Percentiles rank a stretch among this genome's conserved stretches.
Evolutionary conservation across 2,797 vertebrate genomes (phyloP).

Genomic region (Mormyrus hasselquistii): DNA sequence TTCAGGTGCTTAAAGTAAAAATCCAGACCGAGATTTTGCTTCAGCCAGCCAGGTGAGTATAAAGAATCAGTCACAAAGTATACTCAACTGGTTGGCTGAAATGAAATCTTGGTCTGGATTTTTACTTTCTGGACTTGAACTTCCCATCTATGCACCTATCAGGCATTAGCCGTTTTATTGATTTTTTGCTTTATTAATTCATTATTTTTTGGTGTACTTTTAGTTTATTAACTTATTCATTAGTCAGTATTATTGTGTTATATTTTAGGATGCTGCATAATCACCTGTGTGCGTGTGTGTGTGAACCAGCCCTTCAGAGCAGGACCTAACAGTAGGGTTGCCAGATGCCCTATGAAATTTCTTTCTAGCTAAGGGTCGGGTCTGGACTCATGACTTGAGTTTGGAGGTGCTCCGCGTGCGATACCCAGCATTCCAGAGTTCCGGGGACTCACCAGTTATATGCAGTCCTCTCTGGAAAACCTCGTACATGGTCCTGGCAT

Average conservation of each 20-base stretch:
- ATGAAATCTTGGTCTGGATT: not conserved
- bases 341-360: not conserved
- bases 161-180: not conserved
- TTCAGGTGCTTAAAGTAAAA: not conserved
- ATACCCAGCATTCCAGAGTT: slow-evolving; percentile 8
- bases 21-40: not conserved
- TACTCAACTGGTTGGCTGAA: not conserved
- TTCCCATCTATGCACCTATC: not conserved
- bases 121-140: not conserved
- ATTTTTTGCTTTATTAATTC: not conserved
- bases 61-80: not conserved
- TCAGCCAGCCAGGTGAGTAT: not conserved
- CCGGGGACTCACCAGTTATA: slow-evolving; percentile 77
- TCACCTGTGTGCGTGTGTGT: not conserved
- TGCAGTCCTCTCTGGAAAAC: slow-evolving; percentile 87
- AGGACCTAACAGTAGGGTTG: not conserved
- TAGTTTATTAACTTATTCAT: not conserved
- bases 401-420: not conserved
- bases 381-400: not conserved
- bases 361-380: not conserved
- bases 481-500: slow-evolving; percentile 92
- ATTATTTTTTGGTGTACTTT: not conserved
- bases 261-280: not conserved
- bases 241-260: not conserved
- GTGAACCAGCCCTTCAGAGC: not conserved